These are phyloP conservation scores for Falco columbarius DNA, from an alignment of 2,797 vertebrate genomes.

Conservation along the genomic window DNA sequence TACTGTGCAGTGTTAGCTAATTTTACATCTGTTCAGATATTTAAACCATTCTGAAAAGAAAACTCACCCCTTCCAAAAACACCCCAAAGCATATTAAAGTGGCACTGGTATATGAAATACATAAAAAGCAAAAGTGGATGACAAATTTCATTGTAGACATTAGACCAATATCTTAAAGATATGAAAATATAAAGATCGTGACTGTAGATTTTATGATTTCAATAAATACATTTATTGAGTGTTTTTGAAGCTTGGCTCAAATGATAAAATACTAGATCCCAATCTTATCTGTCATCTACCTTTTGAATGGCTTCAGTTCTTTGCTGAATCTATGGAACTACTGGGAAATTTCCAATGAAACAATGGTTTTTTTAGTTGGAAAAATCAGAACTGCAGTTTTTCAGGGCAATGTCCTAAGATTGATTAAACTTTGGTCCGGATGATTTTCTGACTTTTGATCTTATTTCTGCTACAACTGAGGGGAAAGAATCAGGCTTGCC, in stretches of 20 bases:
- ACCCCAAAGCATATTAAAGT: background rate
- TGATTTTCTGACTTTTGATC: background rate
- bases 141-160: background rate
- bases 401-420: background rate
- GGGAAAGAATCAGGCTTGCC: background rate
- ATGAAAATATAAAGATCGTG: background rate
- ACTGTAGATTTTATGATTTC: background rate
- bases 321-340: background rate
- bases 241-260: background rate
- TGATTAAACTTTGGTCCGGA: background rate
- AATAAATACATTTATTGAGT: background rate
- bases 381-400: background rate
- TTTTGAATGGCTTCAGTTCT: background rate
- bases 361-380: background rate
- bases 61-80: background rate
- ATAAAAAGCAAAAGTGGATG: background rate
- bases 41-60: conserved; percentile 21
- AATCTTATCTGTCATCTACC: background rate
- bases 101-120: background rate
- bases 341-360: background rate
- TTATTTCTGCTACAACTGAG: background rate
- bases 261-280: background rate
- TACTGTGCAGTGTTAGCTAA: background rate
- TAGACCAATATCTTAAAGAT: background rate
- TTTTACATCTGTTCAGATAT: conserved; percentile 47